phyloP scores from a whole-genome alignment of 1,140 invertebrate genomes.

The Nylanderia fulva region DNA sequence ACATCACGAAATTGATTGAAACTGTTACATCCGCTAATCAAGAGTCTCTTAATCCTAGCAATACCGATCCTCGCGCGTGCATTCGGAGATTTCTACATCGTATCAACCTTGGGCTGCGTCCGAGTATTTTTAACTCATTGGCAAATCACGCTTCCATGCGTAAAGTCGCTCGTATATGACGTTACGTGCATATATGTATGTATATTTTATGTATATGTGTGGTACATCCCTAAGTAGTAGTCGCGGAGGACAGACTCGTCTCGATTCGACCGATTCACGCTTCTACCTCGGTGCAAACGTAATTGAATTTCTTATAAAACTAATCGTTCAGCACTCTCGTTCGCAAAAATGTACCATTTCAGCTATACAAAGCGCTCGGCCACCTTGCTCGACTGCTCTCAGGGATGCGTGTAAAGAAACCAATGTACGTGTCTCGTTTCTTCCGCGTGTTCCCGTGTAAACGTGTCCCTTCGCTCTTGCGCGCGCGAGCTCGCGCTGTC shows the following conservation, averaged over 20 bases:
- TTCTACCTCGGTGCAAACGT: conserved; percentile 33
- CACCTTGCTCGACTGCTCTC: conserved; percentile 43
- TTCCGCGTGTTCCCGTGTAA: conserved; percentile 39
- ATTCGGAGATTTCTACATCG: conserved; percentile 46
- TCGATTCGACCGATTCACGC: conserved; percentile 14
- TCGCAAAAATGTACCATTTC: not conserved
- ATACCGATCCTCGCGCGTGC: not conserved
- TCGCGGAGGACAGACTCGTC: conserved; percentile 38
- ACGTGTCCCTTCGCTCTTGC: conserved; percentile 12
- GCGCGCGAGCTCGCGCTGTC: conserved; percentile 32
- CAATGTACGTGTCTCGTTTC: conserved; percentile 53
- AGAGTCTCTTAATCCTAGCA: conserved; percentile 24
- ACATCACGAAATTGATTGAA: conserved; percentile 22
- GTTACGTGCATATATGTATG: conserved; percentile 4
- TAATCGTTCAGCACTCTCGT: conserved; percentile 6
- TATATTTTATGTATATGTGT: conserved; percentile 12
- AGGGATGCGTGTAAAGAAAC: conserved; percentile 60
- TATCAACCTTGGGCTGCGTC: conserved; percentile 37
- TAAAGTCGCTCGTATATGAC: conserved; percentile 37
- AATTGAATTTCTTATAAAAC: conserved; percentile 14
- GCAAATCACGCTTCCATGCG: conserved; percentile 37
- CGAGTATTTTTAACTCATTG: conserved; percentile 47
- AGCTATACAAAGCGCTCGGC: conserved; percentile 10
- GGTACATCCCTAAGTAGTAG: conserved; percentile 49
- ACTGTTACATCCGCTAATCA: not conserved